Evolutionary conservation across 2,797 vertebrate species (phyloP), one percentile per base, ranked within the genome.

Genomic region (Sebastes trivittatus): DNA sequence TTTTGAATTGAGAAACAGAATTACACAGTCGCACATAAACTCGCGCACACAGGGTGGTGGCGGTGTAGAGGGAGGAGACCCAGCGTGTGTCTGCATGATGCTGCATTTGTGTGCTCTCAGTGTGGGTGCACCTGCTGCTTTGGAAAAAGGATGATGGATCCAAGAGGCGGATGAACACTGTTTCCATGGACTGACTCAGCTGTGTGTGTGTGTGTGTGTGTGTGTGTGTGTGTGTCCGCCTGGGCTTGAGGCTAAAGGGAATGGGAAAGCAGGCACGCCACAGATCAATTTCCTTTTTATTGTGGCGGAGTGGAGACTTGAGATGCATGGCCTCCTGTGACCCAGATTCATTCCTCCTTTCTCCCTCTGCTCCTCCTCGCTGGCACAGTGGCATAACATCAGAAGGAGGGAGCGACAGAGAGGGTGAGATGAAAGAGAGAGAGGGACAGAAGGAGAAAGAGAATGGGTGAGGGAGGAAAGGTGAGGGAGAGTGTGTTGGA

Each of bases 311-410:
- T 82, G 88, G 87, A 87, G 94, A 95, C 90, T 95, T 96, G 94
- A 95, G 92, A 96, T 95, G 92, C 95, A 95, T 92, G 94, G 94
- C 95, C 95, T 92, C 93, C 91, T 88, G 94, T 95, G 95, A 95
- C 95, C 95, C 94, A 96, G 94, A 96, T 96, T 94, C 92, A 94
- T 90, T 87, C 85, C 89, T 94, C 88, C 90, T 93, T 91, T 93
- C 86, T 92, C 78, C 84, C 83, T 54, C 80, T 87, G 82, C 87
- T 92, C 78, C 76, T 90, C 82, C 88, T 93, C 87, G 73, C 86
- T 93, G 88, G 86, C 90, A 90, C 56, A 78, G 82, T 86, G 85
- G 83, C 87, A 66, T 84, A 70, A 76, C 83, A 86, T 88, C 79
- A 76, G 89, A 89, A 75, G 77, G 76, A 62, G 61, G 30, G 81